phyloP scores from a whole-genome alignment of 2,113 vertebrate species.

The Campylorhamphus procurvoides region DNA sequence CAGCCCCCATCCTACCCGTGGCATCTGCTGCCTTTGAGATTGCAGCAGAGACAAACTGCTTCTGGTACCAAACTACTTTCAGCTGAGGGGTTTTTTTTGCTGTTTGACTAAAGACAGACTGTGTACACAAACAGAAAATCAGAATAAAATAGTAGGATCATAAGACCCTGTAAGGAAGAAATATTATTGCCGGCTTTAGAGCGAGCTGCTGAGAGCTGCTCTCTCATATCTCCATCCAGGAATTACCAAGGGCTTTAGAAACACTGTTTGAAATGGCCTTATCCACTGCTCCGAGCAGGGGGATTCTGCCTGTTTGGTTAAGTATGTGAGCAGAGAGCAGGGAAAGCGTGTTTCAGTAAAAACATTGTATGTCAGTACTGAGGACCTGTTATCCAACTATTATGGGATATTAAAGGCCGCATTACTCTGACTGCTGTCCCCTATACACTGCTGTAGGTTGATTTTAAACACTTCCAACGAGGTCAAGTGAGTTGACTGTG shows the following conservation, averaged over 20 bases:
- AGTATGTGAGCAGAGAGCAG: neutral
- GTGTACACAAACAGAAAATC: neutral
- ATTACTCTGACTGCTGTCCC: neutral
- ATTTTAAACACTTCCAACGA: neutral
- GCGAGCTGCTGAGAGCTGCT: neutral
- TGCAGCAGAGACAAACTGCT: neutral
- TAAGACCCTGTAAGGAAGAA: neutral
- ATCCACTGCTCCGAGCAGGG: neutral
- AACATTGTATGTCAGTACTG: accelerated
- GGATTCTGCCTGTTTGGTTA: neutral
- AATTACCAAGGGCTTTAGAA: neutral
- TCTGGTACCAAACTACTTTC: neutral
- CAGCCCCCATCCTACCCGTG: neutral
- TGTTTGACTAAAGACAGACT: neutral
- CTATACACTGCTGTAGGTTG: accelerated
- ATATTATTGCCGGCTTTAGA: neutral
- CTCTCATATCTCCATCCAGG: neutral
- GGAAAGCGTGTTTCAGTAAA: neutral
- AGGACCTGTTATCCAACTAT: neutral
- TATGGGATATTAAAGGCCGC: neutral
- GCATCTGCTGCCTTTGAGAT: neutral
- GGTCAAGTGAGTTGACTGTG: accelerated
- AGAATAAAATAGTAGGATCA: neutral
- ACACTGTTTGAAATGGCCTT: neutral
- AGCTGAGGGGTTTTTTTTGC: neutral